Percentiles rank a stretch among this genome's conserved stretches.
These are phyloP conservation scores for Leucophenga varia DNA, from an alignment of 1,140 invertebrate species.

Conservation along the genomic window DNA sequence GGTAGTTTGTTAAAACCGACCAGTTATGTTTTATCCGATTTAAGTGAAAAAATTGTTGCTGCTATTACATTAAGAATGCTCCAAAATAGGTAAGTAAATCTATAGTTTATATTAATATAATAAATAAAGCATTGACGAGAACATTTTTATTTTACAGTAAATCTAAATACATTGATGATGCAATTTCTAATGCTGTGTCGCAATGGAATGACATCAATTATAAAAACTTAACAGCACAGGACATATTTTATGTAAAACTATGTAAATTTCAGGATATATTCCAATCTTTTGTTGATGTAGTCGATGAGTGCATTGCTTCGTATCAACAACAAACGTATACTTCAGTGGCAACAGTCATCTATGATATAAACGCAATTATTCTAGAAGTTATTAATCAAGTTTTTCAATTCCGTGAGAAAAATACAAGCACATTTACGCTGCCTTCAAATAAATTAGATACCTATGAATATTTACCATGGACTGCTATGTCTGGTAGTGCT, in stretches of 20 bases:
- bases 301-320: conserved; percentile 60
- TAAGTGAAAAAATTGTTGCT: conserved; percentile 76
- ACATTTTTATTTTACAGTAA: conserved; percentile 5
- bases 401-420: conserved; percentile 62
- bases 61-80: conserved; percentile 61
- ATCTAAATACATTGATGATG: conserved; percentile 47
- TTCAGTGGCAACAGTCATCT: conserved; percentile 60
- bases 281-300: conserved; percentile 59
- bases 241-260: conserved; percentile 74
- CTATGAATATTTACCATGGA: conserved; percentile 68
- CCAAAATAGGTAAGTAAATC: conserved; percentile 26
- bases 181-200: conserved; percentile 63
- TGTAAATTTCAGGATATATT: conserved; percentile 62
- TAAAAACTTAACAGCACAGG: conserved; percentile 65
- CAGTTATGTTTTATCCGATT: conserved; percentile 68
- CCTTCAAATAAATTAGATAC: conserved; percentile 20
- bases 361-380: conserved; percentile 62
- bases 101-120: not conserved
- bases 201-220: conserved; percentile 56
- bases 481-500: conserved; percentile 60
- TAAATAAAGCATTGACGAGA: too few species aligned
- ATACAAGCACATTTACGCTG: conserved; percentile 58
- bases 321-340: conserved; percentile 57
- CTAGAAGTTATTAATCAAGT: conserved; percentile 62
- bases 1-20: conserved; percentile 63